Percentiles rank a stretch among this genome's conserved stretches.
Conservation (phyloP, 2,888 invertebrate species). For the Ashinkailepas kermadecensis region DNA sequence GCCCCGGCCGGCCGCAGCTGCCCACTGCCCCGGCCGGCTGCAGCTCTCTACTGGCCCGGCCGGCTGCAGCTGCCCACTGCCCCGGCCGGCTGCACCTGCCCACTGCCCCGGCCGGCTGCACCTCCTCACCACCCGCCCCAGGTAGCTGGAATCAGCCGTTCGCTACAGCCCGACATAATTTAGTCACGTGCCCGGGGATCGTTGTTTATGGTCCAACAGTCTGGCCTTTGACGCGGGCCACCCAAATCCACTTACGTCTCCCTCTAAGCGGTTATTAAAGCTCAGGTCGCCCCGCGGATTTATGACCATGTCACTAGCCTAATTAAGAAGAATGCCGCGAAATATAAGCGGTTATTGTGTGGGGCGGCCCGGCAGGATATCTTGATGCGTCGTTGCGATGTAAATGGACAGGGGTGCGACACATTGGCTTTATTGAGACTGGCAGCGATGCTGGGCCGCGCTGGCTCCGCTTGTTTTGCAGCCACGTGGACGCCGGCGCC, state of each 20-base stretch:
- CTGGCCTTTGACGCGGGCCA: not conserved
- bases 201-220: not conserved
- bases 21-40: too few species aligned
- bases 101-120: too few species aligned
- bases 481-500: too few species aligned
- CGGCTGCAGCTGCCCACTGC: too few species aligned
- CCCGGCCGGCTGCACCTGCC: too few species aligned
- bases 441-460: too few species aligned
- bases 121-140: not conserved
- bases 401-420: not conserved
- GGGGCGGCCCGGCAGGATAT: not conserved
- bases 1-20: too few species aligned
- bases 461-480: too few species aligned
- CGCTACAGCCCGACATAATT: not conserved
- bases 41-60: too few species aligned
- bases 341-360: not conserved
- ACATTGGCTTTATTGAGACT: not conserved
- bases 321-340: conserved; percentile 12
- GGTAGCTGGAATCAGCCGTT: not conserved
- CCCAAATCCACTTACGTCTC: conserved; percentile 17
- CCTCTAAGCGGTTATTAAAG: conserved; percentile 21
- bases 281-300: not conserved
- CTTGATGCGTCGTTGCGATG: conserved; percentile 3
- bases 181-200: not conserved
- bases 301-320: conserved; percentile 4